Conservation (phyloP, 2,888 invertebrate genomes). For the Melanostoma mellinum region DNA sequence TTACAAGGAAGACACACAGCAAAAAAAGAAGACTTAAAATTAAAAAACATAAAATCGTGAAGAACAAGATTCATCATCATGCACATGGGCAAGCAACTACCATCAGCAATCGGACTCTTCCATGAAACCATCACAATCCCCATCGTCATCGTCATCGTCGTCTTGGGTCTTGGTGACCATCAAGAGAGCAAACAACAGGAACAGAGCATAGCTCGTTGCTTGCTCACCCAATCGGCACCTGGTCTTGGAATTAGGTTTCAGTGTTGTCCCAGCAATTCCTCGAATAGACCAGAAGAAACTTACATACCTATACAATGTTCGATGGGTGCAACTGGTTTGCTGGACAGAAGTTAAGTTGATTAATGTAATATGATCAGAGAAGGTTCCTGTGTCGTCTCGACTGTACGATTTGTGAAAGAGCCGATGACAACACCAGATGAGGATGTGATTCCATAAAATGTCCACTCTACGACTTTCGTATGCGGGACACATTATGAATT, state of each 20-base stretch:
- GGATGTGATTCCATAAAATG: constrained; percentile 69
- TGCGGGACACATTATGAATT: constrained; percentile 72
- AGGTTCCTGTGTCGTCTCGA: constrained; percentile 63
- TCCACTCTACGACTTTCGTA: constrained; percentile 62
- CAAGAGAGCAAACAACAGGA: constrained; percentile 37
- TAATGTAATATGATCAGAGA: constrained; percentile 70
- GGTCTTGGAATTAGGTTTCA: constrained; percentile 72
- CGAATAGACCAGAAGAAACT: constrained; percentile 48
- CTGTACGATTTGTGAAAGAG: constrained; percentile 26
- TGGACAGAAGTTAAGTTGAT: constrained; percentile 70
- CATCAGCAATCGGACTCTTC: constrained; percentile 55
- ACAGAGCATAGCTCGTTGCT: constrained; percentile 12
- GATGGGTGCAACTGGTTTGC: constrained; percentile 62
- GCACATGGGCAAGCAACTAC: constrained; percentile 50
- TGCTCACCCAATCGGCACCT: constrained; percentile 66
- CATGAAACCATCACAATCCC: constrained; percentile 64
- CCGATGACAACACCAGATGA: constrained; percentile 71
- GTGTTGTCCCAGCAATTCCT: constrained; percentile 39
- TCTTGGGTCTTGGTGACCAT: constrained; percentile 20
- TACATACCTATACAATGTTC: constrained; percentile 26
- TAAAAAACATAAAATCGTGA: constrained; percentile 25
- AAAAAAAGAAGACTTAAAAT: not conserved
- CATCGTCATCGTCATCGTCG: constrained; percentile 26
- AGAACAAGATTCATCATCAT: constrained; percentile 66
- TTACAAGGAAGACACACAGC: constrained; percentile 62